A percentile compares a stretch with the other conserved stretches of the same genome.
These are phyloP conservation scores for Bradysia coprophila DNA, from an alignment of 1,140 invertebrate species.

Conservation along the genomic window DNA sequence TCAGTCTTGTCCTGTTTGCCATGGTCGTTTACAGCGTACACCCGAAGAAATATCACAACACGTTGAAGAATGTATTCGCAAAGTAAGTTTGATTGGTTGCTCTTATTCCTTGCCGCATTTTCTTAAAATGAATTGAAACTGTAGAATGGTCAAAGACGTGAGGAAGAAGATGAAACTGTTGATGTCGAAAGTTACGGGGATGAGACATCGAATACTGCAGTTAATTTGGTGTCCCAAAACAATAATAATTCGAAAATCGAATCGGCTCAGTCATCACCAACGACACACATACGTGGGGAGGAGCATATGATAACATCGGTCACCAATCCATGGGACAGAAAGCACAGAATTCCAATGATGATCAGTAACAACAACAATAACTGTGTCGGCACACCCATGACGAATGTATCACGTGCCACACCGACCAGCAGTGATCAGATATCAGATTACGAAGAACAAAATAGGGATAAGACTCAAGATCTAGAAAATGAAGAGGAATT, in stretches of 20 bases:
- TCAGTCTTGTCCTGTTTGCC: conserved; percentile 58
- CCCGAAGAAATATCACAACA: conserved; percentile 54
- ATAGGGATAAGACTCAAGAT: neutral
- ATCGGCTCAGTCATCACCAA: conserved; percentile 8
- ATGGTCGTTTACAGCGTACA: conserved; percentile 33
- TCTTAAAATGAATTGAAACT: conserved; percentile 4
- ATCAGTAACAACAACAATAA: neutral
- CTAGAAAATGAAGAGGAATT: conserved; percentile 5
- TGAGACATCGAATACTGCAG: conserved; percentile 7
- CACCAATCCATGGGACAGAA: neutral
- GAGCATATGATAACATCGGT: conserved; percentile 2
- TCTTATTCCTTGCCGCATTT: neutral
- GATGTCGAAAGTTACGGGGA: conserved; percentile 29
- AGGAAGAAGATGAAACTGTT: conserved; percentile 31
- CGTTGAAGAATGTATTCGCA: conserved; percentile 46
- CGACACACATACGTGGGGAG: neutral
- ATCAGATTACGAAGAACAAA: neutral
- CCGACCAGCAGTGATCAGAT: conserved; percentile 4
- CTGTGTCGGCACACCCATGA: neutral
- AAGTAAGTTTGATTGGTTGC: conserved; percentile 18
- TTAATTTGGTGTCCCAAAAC: conserved; percentile 6
- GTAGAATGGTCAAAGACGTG: neutral
- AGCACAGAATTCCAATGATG: neutral
- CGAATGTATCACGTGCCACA: conserved; percentile 2
- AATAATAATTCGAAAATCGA: conserved; percentile 15